Percentiles rank a stretch among this genome's conserved stretches.
Evolutionary conservation across 1,140 invertebrate genomes (phyloP).

Genomic region (Drosophila sproati): DNA sequence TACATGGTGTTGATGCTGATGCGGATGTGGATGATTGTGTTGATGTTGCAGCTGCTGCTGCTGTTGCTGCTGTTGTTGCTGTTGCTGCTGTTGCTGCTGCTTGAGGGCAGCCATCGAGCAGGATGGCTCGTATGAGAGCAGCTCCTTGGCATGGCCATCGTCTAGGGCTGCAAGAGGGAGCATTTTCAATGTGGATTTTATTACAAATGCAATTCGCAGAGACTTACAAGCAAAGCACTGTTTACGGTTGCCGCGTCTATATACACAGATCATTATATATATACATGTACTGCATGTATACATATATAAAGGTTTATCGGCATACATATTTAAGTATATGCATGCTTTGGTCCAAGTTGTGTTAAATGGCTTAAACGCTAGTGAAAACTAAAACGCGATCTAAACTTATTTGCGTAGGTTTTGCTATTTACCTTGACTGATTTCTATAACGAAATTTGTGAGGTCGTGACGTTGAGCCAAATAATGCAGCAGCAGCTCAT

Average conservation of each 20-base stretch:
- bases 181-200: slow-evolving; percentile 80
- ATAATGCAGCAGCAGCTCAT: slow-evolving; percentile 78
- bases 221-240: slow-evolving; percentile 82
- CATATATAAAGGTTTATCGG: slow-evolving; percentile 20
- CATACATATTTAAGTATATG: slow-evolving; percentile 23
- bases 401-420: slow-evolving; percentile 33
- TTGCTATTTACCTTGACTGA: slow-evolving; percentile 81
- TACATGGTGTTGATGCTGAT: slow-evolving; percentile 56
- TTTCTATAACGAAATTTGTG: slow-evolving; percentile 84
- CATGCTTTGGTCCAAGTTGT: slow-evolving; percentile 24
- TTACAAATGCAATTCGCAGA: slow-evolving; percentile 72
- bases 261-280: slow-evolving; percentile 55
- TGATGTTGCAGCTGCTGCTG: slow-evolving; percentile 41
- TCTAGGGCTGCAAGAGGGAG: slow-evolving; percentile 76
- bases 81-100: slow-evolving; percentile 56
- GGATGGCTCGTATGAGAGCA: slow-evolving; percentile 75
- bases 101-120: slow-evolving; percentile 67
- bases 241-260: slow-evolving; percentile 68
- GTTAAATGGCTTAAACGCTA: slow-evolving; percentile 69
- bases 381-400: slow-evolving; percentile 45
- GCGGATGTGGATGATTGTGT: slow-evolving; percentile 32
- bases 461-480: slow-evolving; percentile 80
- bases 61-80: slow-evolving; percentile 25
- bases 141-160: slow-evolving; percentile 70
- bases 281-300: slow-evolving; percentile 23